Conservation (phyloP, 1,140 invertebrate species). For the Anagrus nilaparvatae region DNA sequence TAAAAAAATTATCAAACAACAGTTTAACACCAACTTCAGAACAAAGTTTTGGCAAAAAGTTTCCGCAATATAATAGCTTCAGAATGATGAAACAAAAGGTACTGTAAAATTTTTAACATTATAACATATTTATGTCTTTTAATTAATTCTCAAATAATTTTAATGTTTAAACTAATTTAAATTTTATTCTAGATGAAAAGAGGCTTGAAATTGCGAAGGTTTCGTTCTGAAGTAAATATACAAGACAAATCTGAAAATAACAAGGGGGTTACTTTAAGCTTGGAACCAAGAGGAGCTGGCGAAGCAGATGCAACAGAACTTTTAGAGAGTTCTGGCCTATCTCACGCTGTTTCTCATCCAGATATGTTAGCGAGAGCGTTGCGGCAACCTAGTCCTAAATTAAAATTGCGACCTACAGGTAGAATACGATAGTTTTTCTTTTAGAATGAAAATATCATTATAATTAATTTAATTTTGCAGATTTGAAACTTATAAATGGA, state of each 20-base stretch:
- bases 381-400: conserved; percentile 29
- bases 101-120: conserved; percentile 5
- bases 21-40: conserved; percentile 33
- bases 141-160: background rate
- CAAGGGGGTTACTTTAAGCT: conserved; percentile 29
- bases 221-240: conserved; percentile 40
- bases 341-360: conserved; percentile 40
- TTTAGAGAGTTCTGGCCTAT: conserved; percentile 30
- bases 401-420: conserved; percentile 28
- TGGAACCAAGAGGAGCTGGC: conserved; percentile 35
- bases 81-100: conserved; percentile 39
- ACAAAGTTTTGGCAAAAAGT: conserved; percentile 30
- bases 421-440: conserved; percentile 4
- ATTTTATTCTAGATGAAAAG: conserved; percentile 29
- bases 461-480: conserved; percentile 20
- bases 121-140: background rate
- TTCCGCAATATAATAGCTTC: conserved; percentile 33
- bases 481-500: conserved; percentile 28
- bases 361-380: conserved; percentile 33
- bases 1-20: conserved; percentile 22
- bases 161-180: conserved; percentile 1
- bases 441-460: background rate
- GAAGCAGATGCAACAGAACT: conserved; percentile 38
- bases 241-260: conserved; percentile 30
- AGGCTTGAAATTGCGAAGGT: conserved; percentile 36